A percentile compares a stretch with the other conserved stretches of the same genome.
These are phyloP conservation scores for Urocyon cinereoargenteus DNA, from an alignment of 2,797 vertebrate genomes.

Conservation along the genomic window DNA sequence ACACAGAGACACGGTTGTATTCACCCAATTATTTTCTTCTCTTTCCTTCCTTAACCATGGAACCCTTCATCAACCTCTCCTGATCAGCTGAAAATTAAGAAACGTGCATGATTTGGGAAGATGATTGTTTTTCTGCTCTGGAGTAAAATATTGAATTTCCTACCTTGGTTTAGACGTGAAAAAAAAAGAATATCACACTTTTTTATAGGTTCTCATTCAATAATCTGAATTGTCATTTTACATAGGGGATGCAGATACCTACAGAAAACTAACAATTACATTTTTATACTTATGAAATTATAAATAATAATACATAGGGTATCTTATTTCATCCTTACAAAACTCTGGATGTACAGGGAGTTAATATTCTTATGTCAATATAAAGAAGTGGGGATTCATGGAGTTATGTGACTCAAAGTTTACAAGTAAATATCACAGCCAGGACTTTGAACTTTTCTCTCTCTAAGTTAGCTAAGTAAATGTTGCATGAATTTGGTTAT, in stretches of 20 bases:
- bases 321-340: background rate
- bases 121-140: background rate
- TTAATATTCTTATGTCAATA: background rate
- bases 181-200: background rate
- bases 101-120: background rate
- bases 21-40: background rate
- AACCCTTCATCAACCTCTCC: background rate
- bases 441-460: background rate
- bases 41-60: background rate
- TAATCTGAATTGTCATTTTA: background rate
- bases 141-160: background rate
- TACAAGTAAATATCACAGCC: background rate
- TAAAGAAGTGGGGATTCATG: background rate
- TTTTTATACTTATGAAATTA: background rate
- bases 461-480: background rate
- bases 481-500: background rate
- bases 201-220: background rate
- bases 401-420: background rate
- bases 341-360: background rate
- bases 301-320: background rate
- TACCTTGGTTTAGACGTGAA: background rate
- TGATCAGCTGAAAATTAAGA: background rate
- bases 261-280: background rate
- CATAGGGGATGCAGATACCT: background rate
- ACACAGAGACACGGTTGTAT: background rate